Evolutionary conservation across 53 echinoderm and acorn worm species (phyloP).

Genomic region (Hippasteria phrygiana): DNA sequence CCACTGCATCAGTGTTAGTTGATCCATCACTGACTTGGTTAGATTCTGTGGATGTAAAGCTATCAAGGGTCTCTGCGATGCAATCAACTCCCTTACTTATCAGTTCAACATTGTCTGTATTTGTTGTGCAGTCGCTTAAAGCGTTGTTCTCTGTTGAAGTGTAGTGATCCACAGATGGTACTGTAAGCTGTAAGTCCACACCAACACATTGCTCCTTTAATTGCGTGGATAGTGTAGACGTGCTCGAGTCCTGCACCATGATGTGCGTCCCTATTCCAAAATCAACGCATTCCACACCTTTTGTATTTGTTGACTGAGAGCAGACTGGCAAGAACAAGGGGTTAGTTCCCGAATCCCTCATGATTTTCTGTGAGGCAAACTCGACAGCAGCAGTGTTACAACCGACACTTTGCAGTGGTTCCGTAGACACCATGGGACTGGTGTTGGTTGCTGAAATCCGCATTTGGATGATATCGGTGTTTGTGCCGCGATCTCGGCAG

Average conservation of each 20-base stretch:
- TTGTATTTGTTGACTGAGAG: slow-evolving; percentile 68
- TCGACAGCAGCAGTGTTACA: slow-evolving; percentile 47
- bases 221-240: slow-evolving; percentile 38
- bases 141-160: slow-evolving; percentile 38
- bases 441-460: slow-evolving; percentile 93
- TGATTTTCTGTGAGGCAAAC: slow-evolving; percentile 34
- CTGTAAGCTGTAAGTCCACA: slow-evolving; percentile 28
- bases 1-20: slow-evolving; percentile 29
- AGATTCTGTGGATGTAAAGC: slow-evolving; percentile 43
- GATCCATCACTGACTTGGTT: slow-evolving; percentile 19
- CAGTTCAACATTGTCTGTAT: slow-evolving; percentile 43
- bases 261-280: slow-evolving; percentile 59
- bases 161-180: slow-evolving; percentile 32
- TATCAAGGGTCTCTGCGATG: slow-evolving; percentile 27
- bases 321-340: slow-evolving; percentile 63
- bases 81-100: slow-evolving; percentile 38
- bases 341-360: slow-evolving; percentile 64
- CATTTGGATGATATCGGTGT: slow-evolving; percentile 81
- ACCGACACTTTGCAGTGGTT: slow-evolving; percentile 54
- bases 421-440: slow-evolving; percentile 59
- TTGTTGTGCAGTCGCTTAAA: slow-evolving; percentile 56
- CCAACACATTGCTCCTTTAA: slow-evolving; percentile 65
- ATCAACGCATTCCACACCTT: slow-evolving; percentile 62
- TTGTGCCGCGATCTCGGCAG: slow-evolving; percentile 62
- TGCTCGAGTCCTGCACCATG: slow-evolving; percentile 64